Evolutionary conservation across 2,113 vertebrate genomes (phyloP), one percentile per base, ranked within the genome.

Genomic region (Grallaria varia): DNA sequence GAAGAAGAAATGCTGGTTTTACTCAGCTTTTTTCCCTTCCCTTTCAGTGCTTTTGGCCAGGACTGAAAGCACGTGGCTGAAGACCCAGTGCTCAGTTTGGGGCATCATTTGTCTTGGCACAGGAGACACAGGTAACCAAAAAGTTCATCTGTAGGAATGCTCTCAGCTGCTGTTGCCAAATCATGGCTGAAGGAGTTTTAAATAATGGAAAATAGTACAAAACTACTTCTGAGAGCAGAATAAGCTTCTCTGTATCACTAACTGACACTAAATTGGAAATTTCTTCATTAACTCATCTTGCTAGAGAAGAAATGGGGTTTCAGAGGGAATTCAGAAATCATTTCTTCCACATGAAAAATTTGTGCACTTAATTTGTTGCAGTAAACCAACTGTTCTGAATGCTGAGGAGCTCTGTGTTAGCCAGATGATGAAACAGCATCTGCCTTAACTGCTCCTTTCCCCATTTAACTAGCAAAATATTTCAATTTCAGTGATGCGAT

Each of bases 321-420:
- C 87, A 79, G 62, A 63, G 74, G 78, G 58, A 94, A 64, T 89
- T 96, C 59, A 85, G 82, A 64, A 93, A 93, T 76, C 2, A 84
- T 68, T 94, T 90, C 59, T 79, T 95, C 67, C 58, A 83, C 67
- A 72, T 93, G 85, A 96, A 92, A 87, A 79, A 87, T 87, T 56
- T 79, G 62, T 56, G 49, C 92, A 83, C 40, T 71, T 87, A 87
- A 91, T 95, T 84, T 87, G 52, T 91, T 75, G 69, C 84, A 89
- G 62, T 64, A 91, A 94, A 67, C 42, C 47, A 49, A 49, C 47
- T n/a, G 12, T 40, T 91, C 69, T 84, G 78, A 81, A 78, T 72
- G 27, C 92, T 85, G 92, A 87, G 44, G 49, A 96, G 49, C 37
- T 59, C 47, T 79, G 44, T 68, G 71, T 56, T 85, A 91, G 87